Evolutionary conservation across 35 echinoderm and acorn worm genomes (phyloP).

Genomic region (Ophiothrix spiculata): DNA sequence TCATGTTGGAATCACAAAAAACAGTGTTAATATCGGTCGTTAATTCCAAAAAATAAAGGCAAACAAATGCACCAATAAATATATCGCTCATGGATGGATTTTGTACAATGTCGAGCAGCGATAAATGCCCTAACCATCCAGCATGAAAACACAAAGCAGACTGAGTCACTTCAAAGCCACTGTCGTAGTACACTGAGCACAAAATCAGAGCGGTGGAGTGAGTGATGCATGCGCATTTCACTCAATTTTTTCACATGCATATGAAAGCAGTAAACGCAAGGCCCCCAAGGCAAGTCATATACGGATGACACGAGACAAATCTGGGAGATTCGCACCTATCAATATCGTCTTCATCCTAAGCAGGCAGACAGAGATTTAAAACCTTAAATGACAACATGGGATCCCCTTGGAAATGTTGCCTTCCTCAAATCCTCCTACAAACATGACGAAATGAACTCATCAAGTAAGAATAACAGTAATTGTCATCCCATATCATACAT

Average conservation of each 20-base stretch:
- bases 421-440: too few relatives aligned
- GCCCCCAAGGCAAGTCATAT: not conserved
- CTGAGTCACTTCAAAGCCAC: not conserved
- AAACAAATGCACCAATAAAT: too few relatives aligned
- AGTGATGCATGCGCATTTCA: not conserved
- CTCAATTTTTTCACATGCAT: not conserved
- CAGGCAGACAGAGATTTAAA: not conserved
- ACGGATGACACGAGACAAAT: not conserved
- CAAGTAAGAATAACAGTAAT: not conserved
- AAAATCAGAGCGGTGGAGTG: not conserved
- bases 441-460: not conserved
- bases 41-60: too few relatives aligned
- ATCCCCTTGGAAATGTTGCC: conserved; percentile 1
- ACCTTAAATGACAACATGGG: not conserved
- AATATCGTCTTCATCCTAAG: not conserved
- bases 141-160: not conserved
- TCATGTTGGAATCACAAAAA: too few relatives aligned
- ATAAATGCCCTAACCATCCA: too few relatives aligned
- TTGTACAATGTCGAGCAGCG: too few relatives aligned
- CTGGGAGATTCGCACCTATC: not conserved
- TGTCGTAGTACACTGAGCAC: not conserved
- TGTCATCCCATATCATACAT: not conserved
- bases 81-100: too few relatives aligned
- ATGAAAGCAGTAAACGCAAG: not conserved
- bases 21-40: too few relatives aligned